phyloP scores from a whole-genome alignment of 2,888 invertebrate genomes.

The Boloria selene region DNA sequence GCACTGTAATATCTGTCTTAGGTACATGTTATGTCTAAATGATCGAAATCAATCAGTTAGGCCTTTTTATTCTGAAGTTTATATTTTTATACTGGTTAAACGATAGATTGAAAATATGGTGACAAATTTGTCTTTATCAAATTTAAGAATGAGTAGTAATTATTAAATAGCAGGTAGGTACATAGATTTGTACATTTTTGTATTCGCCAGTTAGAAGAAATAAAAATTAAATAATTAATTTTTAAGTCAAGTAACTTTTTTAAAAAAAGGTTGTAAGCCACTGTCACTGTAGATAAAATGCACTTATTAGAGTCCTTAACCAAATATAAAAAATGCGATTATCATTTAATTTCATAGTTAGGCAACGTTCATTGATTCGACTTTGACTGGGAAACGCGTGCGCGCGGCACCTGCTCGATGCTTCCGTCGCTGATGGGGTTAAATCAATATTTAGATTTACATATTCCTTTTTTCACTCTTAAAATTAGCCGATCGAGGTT shows the following conservation, averaged over 20 bases:
- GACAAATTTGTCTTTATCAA: too few species aligned
- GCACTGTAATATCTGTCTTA: too few species aligned
- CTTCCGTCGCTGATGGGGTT: conserved; percentile 80
- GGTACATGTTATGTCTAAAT: too few species aligned
- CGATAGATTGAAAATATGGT: too few species aligned
- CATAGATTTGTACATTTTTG: too few species aligned
- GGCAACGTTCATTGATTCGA: conserved; percentile 77
- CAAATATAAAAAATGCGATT: conserved; percentile 76
- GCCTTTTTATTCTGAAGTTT: too few species aligned
- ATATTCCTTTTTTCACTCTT: conserved; percentile 71
- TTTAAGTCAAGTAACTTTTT: neutral
- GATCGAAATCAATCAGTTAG: too few species aligned
- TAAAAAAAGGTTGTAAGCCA: conserved; percentile 51
- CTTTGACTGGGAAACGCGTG: conserved; percentile 69
- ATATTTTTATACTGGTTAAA: too few species aligned
- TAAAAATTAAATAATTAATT: too few species aligned
- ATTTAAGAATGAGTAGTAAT: too few species aligned
- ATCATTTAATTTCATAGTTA: conserved; percentile 82
- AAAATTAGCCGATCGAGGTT: conserved; percentile 1
- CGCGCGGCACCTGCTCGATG: conserved; percentile 63
- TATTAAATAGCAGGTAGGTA: too few species aligned
- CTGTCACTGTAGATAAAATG: conserved; percentile 59
- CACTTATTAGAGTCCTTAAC: conserved; percentile 73
- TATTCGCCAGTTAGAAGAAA: too few species aligned
- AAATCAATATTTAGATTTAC: conserved; percentile 81